These are phyloP conservation scores for Ectropis crepuscularia DNA, from an alignment of 2,888 invertebrate species.

Conservation along the genomic window DNA sequence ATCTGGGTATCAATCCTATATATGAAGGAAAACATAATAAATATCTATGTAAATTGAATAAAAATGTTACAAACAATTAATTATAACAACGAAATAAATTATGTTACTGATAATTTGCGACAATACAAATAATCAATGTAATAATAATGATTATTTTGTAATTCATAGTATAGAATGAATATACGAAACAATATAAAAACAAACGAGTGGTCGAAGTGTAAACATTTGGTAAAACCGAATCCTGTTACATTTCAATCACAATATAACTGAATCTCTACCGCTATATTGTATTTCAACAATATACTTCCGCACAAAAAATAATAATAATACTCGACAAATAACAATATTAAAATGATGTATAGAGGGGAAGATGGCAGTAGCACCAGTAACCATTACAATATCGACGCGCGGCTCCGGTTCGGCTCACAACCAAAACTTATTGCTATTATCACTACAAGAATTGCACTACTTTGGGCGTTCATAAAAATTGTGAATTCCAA, in stretches of 20 bases:
- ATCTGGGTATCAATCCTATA: constrained; percentile 32
- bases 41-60: no score
- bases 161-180: not conserved
- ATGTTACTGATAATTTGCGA: not conserved
- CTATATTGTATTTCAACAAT: constrained; percentile 69
- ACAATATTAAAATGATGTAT: constrained; percentile 77
- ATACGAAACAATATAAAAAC: constrained; percentile 2
- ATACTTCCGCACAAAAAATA: constrained; percentile 69
- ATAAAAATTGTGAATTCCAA: constrained; percentile 62
- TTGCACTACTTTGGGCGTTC: constrained; percentile 78
- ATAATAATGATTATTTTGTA: not conserved
- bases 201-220: constrained; percentile 15
- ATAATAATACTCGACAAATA: constrained; percentile 78
- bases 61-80: not conserved
- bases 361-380: constrained; percentile 73
- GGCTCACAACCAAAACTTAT: constrained; percentile 84
- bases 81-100: not conserved
- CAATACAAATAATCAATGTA: not conserved
- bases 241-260: constrained; percentile 83
- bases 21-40: no score
- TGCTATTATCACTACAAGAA: constrained; percentile 81
- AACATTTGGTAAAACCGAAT: constrained; percentile 43
- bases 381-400: constrained; percentile 64
- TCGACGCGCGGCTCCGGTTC: constrained; percentile 69
- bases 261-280: constrained; percentile 76